Evolutionary conservation across 2,797 vertebrate genomes (phyloP).

Genomic region (Peromyscus attwateri): DNA sequence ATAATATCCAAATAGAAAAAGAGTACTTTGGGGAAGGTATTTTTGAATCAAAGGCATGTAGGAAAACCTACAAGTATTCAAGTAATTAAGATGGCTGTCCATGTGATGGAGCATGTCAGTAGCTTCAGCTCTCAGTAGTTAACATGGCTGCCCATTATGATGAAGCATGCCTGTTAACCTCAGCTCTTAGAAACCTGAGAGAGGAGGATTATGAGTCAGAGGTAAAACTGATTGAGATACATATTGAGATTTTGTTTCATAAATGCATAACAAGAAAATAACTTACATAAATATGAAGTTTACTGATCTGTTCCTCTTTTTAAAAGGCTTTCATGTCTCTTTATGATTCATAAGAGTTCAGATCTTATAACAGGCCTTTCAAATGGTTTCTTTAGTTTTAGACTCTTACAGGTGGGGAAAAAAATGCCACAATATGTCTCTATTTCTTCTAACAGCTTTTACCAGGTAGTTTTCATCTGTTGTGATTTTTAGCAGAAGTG

Average conservation of each 20-base stretch:
- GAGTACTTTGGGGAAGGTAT: background rate
- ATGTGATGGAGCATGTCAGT: background rate
- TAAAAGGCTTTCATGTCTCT: background rate
- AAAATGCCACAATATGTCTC: conserved; percentile 2
- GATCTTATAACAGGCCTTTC: background rate
- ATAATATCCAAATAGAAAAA: conserved; percentile 19
- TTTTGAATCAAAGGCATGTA: background rate
- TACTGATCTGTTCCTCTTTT: background rate
- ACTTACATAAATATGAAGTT: background rate
- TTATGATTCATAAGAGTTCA: background rate
- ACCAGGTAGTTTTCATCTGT: conserved; percentile 26
- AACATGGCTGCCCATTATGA: background rate
- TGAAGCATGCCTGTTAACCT: background rate
- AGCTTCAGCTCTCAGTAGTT: background rate
- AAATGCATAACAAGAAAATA: background rate
- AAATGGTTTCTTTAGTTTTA: background rate
- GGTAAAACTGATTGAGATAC: too few species aligned
- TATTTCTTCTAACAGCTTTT: background rate
- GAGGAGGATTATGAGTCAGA: background rate
- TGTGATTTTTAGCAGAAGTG: conserved; percentile 14
- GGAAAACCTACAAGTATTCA: background rate
- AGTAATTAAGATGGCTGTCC: background rate
- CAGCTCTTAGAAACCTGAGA: background rate
- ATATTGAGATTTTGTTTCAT: too few species aligned
- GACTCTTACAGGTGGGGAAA: background rate